Evolutionary conservation across 2,888 invertebrate species (phyloP), one percentile per base, ranked within the genome.

Genomic region (Meiosimyza platycephala): DNA sequence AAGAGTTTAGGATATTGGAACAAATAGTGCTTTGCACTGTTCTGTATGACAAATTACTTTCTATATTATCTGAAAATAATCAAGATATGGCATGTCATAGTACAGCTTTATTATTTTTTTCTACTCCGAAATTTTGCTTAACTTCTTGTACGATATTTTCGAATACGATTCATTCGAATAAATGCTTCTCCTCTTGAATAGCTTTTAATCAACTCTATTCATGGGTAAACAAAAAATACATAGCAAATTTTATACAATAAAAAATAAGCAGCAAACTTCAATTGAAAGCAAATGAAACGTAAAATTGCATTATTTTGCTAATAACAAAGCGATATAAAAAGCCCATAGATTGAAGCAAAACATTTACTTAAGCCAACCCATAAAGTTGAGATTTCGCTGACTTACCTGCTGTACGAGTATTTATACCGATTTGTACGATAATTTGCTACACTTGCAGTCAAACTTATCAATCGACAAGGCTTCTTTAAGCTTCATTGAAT

Each of bases 351-450:
- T 40, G 18, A 59, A 72, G 51, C 50, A 57, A 51, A 75, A 72
- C 77, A 77, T 77, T 78, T 72, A 73, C 68, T 72, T 75, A 78
- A 79, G 78, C 76, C 75, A 75, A 59, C 65, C 70, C 66, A 72
- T 72, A 70, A 80, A 79, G 76, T 79, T 80, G 81, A 81, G 79
- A 77, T 78, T 78, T 50, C n/a, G 60, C 59, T 22, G 47, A 80
- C 76, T 80, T 82, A 83, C 80, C 84, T 84, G 81, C 9, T 80
- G 73, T 50, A 50, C 52, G 60, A 16, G 63, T 69, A 75, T 60
- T 65, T 70, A 71, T 68, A 57, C 28, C 69, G 69, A 71, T 75
- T 75, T 75, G 73, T 74, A 75, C 74, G 71, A 69, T 71, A 71
- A 60, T 72, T 69, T 75, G 77, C 78, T 79, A 79, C 78, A 78